These are phyloP conservation scores for Elachura formosa DNA, from an alignment of 2,113 vertebrate species.

Conservation along the genomic window DNA sequence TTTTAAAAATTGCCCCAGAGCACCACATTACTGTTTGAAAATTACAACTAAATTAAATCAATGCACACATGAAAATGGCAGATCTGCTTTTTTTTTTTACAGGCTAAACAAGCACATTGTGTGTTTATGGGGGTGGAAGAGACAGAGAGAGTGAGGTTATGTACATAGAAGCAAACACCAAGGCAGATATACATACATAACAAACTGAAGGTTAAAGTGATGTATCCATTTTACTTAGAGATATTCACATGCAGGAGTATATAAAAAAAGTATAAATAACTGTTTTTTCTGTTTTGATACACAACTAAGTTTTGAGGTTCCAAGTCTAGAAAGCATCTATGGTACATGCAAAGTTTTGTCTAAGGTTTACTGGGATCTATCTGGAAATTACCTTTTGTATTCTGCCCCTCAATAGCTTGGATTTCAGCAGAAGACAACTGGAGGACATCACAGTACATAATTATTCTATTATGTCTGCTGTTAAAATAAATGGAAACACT, in stretches of 20 bases:
- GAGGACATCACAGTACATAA: constrained; percentile 22
- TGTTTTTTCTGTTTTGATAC: not conserved
- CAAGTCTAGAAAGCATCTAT: not conserved
- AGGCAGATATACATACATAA: not conserved
- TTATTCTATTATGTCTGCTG: not conserved
- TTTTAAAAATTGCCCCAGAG: not conserved
- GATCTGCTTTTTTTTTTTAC: not conserved
- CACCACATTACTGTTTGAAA: not conserved
- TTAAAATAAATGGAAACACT: constrained; percentile 47
- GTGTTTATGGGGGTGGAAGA: no score
- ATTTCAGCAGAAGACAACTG: constrained; percentile 51
- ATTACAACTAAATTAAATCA: not conserved
- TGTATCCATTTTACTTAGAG: not conserved
- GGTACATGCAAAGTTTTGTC: not conserved
- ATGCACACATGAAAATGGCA: not conserved
- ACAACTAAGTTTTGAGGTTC: constrained; percentile 20
- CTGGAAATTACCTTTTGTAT: constrained; percentile 54
- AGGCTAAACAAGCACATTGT: not conserved
- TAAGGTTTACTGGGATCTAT: constrained; percentile 26
- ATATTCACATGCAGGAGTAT: not conserved
- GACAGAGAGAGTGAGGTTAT: not conserved
- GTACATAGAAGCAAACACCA: not conserved
- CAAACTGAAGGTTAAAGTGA: not conserved
- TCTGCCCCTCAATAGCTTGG: not conserved
- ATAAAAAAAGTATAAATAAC: constrained; percentile 1